These are phyloP conservation scores for Tinamus guttatus DNA, from an alignment of 2,113 vertebrate genomes.

Conservation along the genomic window DNA sequence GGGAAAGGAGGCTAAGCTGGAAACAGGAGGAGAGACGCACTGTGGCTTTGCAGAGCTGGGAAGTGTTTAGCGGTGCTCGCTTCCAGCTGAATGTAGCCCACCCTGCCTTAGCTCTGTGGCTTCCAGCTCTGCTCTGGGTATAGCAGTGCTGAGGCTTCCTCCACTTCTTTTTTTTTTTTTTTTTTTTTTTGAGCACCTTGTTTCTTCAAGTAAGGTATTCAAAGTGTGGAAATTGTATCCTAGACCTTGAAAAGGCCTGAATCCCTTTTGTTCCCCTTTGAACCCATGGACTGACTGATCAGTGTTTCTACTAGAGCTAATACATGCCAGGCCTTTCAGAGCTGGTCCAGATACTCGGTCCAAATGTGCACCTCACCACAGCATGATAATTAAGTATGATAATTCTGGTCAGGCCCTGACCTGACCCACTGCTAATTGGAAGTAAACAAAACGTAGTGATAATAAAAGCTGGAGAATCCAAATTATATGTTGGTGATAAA, in stretches of 20 bases:
- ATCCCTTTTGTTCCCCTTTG: background rate
- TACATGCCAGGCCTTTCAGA: conserved; percentile 1
- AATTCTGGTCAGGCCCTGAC: background rate
- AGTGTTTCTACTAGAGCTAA: conserved; percentile 15
- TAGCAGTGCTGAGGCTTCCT: background rate
- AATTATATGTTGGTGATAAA: background rate
- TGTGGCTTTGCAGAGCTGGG: background rate
- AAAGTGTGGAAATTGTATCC: background rate
- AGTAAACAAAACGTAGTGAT: background rate
- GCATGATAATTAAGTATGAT: background rate
- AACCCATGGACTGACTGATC: background rate
- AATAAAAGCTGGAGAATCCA: conserved; percentile 11
- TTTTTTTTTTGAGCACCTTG: background rate
- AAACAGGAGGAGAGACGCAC: background rate
- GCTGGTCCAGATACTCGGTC: conserved; percentile 42
- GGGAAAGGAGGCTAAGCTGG: background rate
- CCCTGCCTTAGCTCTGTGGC: accelerated
- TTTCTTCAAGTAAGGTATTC: background rate
- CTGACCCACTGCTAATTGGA: background rate
- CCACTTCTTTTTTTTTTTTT: background rate
- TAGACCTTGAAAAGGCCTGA: background rate
- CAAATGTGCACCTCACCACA: background rate
- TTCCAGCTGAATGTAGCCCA: background rate
- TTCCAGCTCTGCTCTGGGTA: background rate
- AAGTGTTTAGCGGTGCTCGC: background rate